Conservation (phyloP, 2,797 vertebrate species). For the Sparidentex hasta region DNA sequence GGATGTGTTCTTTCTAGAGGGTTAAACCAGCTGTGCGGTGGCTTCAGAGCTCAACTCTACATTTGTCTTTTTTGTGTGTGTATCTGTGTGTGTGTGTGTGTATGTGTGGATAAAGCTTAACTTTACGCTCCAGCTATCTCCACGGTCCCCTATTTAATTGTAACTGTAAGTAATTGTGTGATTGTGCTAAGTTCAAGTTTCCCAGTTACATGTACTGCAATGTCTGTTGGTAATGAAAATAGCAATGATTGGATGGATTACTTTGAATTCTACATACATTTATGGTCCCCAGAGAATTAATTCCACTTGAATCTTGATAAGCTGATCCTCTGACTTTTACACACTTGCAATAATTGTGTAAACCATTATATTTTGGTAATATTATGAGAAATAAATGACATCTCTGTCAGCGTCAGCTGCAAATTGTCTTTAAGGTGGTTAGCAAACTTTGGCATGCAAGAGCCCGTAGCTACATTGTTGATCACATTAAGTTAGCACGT, state of each 20-base stretch:
- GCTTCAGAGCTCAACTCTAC: conserved; percentile 15
- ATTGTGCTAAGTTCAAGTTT: too few species aligned
- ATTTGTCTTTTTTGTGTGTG: not conserved
- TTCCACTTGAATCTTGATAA: not conserved
- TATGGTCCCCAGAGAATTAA: not conserved
- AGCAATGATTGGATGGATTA: not conserved
- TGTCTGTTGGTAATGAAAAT: not conserved
- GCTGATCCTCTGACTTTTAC: too few species aligned
- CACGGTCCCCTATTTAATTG: not conserved
- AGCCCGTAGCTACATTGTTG: too few species aligned
- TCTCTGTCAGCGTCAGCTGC: too few species aligned
- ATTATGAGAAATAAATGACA: too few species aligned
- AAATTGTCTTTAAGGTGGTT: too few species aligned
- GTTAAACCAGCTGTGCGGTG: conserved; percentile 16
- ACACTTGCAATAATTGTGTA: too few species aligned
- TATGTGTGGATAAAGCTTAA: not conserved
- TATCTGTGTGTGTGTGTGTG: not conserved
- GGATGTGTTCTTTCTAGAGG: conserved; percentile 11
- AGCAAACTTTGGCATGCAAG: too few species aligned
- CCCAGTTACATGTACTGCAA: not conserved
- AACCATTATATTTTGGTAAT: too few species aligned
- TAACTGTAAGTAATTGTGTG: too few species aligned
- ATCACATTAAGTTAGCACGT: not conserved
- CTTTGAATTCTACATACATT: not conserved
- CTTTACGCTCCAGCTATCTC: not conserved